phyloP scores from a whole-genome alignment of 92 coral and sea anemone genomes.

The Zoanthus gigantus region DNA sequence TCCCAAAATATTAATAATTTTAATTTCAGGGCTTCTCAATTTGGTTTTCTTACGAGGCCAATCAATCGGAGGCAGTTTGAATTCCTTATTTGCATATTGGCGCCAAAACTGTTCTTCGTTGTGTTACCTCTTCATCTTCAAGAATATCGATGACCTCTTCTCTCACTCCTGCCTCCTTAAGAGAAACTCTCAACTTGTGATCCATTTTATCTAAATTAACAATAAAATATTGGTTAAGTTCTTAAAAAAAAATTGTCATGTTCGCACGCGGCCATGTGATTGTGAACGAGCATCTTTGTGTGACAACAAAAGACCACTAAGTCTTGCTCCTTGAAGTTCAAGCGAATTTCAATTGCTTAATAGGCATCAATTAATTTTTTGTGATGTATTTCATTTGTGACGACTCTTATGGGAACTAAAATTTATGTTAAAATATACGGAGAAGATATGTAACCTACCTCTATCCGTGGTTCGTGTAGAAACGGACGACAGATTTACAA shows the following conservation, averaged over 20 bases:
- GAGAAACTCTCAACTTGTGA: slow-evolving; percentile 1
- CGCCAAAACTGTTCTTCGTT: slow-evolving; percentile 6
- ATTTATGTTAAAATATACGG: not conserved
- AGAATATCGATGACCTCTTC: slow-evolving; percentile 2
- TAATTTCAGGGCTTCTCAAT: not conserved
- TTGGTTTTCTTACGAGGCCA: not conserved
- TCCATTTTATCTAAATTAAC: slow-evolving; percentile 5
- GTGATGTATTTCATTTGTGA: not conserved
- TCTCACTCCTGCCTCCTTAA: slow-evolving; percentile 10
- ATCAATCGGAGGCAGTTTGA: not conserved
- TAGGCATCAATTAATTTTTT: not conserved
- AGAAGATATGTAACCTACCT: slow-evolving; percentile 5
- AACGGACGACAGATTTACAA: not conserved
- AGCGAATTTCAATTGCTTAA: not conserved
- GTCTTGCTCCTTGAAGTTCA: not conserved
- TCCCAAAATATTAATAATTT: slow-evolving; percentile 7
- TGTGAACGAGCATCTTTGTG: not conserved
- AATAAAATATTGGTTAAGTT: not conserved
- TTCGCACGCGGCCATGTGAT: slow-evolving; percentile 6
- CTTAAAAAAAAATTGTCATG: not conserved
- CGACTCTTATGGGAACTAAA: not conserved
- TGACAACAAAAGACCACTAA: slow-evolving; percentile 10
- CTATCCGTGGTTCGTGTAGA: slow-evolving; percentile 3
- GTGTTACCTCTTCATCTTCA: not conserved
- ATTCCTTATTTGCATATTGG: slow-evolving; percentile 2